These are phyloP conservation scores for Andrena camellia DNA, from an alignment of 2,888 invertebrate genomes.

Conservation along the genomic window DNA sequence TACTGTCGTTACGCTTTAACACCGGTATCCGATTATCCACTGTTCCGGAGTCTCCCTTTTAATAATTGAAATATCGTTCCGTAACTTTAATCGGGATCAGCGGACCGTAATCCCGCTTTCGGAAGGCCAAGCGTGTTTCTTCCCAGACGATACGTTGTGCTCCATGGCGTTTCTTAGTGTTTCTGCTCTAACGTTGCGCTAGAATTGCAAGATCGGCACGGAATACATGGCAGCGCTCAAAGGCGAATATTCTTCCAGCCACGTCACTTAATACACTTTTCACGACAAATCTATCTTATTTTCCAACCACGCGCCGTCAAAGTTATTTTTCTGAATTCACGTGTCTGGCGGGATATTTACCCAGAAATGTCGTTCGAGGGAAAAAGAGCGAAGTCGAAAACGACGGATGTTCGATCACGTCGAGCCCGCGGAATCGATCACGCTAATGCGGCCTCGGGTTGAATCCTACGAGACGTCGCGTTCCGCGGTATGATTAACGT, in stretches of 20 bases:
- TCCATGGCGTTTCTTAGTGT: neutral
- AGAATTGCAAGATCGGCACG: neutral
- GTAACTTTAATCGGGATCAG: constrained; percentile 7
- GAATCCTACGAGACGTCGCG: constrained; percentile 27
- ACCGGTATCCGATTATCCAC: constrained; percentile 22
- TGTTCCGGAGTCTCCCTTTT: neutral
- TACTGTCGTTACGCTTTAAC: constrained; percentile 19
- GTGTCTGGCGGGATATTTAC: no score
- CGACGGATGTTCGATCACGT: constrained; percentile 25
- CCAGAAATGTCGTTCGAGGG: no score
- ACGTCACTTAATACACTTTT: no score
- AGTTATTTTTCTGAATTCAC: no score
- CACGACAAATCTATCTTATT: no score
- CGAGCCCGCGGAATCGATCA: constrained; percentile 44
- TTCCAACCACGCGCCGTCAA: no score
- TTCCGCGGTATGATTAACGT: constrained; percentile 58
- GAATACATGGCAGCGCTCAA: neutral
- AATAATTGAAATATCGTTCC: constrained; percentile 24
- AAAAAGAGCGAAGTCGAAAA: constrained; percentile 26
- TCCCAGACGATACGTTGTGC: neutral
- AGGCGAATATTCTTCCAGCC: no score
- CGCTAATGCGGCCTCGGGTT: constrained; percentile 27
- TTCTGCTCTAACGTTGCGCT: neutral
- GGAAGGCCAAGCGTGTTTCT: neutral
- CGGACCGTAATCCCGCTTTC: neutral